These are phyloP conservation scores for Acrobasis repandana DNA, from an alignment of 2,888 invertebrate species.

Conservation along the genomic window DNA sequence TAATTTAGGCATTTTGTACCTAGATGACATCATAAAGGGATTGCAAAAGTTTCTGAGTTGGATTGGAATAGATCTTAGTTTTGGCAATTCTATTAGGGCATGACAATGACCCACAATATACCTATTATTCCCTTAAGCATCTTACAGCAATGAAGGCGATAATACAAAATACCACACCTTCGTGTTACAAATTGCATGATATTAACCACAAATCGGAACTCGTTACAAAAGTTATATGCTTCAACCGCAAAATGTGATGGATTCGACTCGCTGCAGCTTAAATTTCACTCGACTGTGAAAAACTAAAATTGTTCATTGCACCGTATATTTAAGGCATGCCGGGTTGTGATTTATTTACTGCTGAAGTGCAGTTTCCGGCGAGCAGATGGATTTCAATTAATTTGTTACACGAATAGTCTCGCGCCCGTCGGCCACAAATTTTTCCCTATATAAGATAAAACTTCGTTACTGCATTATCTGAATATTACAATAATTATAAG, in stretches of 20 bases:
- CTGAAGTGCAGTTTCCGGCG: slow-evolving; percentile 39
- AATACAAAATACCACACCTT: not conserved
- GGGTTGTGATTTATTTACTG: slow-evolving; percentile 44
- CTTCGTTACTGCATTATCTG: too few relatives aligned
- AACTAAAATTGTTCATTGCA: slow-evolving; percentile 13
- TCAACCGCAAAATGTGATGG: slow-evolving; percentile 5
- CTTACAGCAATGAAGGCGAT: too few relatives aligned
- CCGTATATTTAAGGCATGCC: slow-evolving; percentile 25
- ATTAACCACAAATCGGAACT: slow-evolving; percentile 8
- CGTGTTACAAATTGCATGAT: slow-evolving; percentile 8
- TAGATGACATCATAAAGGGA: too few relatives aligned
- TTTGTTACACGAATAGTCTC: slow-evolving; percentile 33
- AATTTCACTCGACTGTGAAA: slow-evolving; percentile 8
- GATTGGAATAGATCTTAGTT: too few relatives aligned
- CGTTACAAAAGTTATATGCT: not conserved
- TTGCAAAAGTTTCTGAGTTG: too few relatives aligned
- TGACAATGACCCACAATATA: too few relatives aligned
- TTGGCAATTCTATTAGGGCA: too few relatives aligned
- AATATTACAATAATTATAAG: too few relatives aligned
- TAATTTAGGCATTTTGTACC: too few relatives aligned
- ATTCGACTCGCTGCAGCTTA: not conserved
- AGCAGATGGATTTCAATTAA: slow-evolving; percentile 51
- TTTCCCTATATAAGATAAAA: too few relatives aligned
- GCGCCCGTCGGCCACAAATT: too few relatives aligned
- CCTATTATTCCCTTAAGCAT: too few relatives aligned